phyloP scores from a whole-genome alignment of 2,888 invertebrate species.

The Noctua comes region DNA sequence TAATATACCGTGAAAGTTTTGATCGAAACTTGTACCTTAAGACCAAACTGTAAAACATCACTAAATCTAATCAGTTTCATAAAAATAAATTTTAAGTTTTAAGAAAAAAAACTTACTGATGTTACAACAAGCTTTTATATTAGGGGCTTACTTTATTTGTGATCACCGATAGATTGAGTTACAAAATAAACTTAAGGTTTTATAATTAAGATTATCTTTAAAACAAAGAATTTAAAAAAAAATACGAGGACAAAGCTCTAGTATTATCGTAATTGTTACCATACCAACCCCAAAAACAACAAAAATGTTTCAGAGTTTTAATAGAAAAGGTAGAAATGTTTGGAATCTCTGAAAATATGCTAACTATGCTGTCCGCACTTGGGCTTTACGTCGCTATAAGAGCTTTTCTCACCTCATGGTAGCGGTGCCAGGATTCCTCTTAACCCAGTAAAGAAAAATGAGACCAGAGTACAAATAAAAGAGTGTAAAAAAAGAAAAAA shows the following conservation, averaged over 20 bases:
- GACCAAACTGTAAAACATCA: not conserved
- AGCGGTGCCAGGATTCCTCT: slow-evolving; percentile 42
- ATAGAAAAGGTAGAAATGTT: slow-evolving; percentile 19
- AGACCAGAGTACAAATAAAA: not conserved
- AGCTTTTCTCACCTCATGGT: slow-evolving; percentile 46
- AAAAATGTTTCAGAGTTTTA: slow-evolving; percentile 15
- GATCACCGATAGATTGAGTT: not conserved
- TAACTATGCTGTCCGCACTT: slow-evolving; percentile 38
- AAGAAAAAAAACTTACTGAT: not conserved
- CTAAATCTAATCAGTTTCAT: not conserved
- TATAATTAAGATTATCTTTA: not conserved
- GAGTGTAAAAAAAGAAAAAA: too few species aligned
- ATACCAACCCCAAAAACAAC: not conserved
- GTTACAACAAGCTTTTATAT: not conserved
- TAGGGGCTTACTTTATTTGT: not conserved
- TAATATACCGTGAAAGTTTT: slow-evolving; percentile 34
- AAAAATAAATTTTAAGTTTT: not conserved
- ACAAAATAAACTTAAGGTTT: not conserved
- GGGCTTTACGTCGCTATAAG: slow-evolving; percentile 46
- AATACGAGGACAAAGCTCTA: not conserved
- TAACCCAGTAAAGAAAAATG: slow-evolving; percentile 40
- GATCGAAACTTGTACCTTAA: slow-evolving; percentile 19
- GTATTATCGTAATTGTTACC: not conserved
- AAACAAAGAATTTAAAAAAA: not conserved
- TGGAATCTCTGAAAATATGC: slow-evolving; percentile 35